Conservation (phyloP, 2,113 vertebrate genomes). For the Periophthalmus modestus region DNA sequence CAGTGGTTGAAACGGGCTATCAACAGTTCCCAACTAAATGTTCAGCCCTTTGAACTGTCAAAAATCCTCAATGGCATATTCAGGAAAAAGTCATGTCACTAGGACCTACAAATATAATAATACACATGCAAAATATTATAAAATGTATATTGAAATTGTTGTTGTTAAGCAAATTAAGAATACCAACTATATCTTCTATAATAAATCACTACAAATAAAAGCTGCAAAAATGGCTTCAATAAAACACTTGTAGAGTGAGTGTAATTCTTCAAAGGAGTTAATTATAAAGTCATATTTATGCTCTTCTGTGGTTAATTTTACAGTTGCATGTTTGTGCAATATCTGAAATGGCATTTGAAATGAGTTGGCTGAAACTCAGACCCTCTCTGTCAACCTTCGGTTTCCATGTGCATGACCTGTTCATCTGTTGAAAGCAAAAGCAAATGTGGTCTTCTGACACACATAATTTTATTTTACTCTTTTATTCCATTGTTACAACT, state of each 20-base stretch:
- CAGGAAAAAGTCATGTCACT: background rate
- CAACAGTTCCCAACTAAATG: background rate
- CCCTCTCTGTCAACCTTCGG: background rate
- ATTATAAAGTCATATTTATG: background rate
- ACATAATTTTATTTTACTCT: conserved; percentile 46
- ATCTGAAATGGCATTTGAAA: background rate
- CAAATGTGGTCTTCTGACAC: conserved; percentile 22
- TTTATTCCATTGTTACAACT: conserved; percentile 79
- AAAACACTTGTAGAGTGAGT: too few relatives aligned
- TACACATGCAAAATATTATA: background rate
- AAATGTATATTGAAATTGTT: too few relatives aligned
- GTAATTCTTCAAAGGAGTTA: background rate
- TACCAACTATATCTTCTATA: too few relatives aligned
- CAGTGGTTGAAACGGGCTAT: too few relatives aligned
- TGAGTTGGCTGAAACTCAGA: background rate
- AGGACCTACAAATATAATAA: background rate
- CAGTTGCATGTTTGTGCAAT: background rate
- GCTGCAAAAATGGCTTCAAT: background rate
- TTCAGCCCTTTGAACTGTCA: background rate
- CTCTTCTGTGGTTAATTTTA: background rate
- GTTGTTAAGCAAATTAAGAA: too few relatives aligned
- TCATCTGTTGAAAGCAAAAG: background rate
- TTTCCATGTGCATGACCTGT: background rate
- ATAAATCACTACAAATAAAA: too few relatives aligned
- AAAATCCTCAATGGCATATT: background rate